Conservation (phyloP, 2,113 vertebrate genomes). For the Caretta caretta region DNA sequence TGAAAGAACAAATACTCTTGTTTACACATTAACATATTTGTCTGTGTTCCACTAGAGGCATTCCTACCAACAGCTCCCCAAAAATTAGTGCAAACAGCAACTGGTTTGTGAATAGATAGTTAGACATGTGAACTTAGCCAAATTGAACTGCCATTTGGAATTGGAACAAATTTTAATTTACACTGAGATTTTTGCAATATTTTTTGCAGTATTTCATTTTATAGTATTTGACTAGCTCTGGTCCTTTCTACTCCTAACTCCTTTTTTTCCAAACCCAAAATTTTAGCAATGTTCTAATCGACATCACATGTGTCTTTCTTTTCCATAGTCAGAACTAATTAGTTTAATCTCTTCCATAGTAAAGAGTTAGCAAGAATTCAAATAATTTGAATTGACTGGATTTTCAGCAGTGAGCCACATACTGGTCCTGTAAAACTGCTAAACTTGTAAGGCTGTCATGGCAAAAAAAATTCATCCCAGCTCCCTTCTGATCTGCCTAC, state of each 20-base stretch:
- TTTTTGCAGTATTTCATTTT: background rate
- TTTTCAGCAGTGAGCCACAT: background rate
- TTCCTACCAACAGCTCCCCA: background rate
- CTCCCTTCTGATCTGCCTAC: background rate
- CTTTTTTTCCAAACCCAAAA: background rate
- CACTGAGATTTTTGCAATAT: background rate
- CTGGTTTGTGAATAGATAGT: no score
- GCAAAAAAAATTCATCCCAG: background rate
- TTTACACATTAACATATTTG: background rate
- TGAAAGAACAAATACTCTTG: background rate
- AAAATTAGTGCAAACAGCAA: no score
- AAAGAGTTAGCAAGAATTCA: background rate
- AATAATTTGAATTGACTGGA: background rate
- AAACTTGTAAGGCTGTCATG: background rate
- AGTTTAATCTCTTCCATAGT: rapidly evolving
- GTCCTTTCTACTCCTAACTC: background rate
- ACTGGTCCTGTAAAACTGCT: background rate
- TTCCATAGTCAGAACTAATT: background rate
- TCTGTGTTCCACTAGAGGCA: background rate
- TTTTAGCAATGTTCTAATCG: background rate
- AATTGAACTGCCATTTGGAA: background rate
- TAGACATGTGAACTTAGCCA: background rate
- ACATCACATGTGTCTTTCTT: rapidly evolving
- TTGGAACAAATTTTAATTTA: background rate
- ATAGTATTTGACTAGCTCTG: rapidly evolving